phyloP scores from a whole-genome alignment of 2,888 invertebrate species.

The Blastobasis adustella region DNA sequence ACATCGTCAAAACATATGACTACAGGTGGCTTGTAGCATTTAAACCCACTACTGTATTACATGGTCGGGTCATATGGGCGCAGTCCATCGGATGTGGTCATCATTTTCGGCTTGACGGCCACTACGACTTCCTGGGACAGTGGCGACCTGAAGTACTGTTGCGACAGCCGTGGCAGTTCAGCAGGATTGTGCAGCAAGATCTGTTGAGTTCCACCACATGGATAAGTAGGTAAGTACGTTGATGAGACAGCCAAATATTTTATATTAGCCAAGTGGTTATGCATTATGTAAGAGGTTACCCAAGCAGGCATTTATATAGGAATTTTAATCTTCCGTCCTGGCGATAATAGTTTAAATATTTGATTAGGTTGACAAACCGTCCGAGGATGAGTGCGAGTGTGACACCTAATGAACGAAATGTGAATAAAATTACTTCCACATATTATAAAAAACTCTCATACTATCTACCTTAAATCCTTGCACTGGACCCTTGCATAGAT shows the following conservation, averaged over 20 bases:
- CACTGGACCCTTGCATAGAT: conserved; percentile 81
- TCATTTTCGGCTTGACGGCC: conserved; percentile 83
- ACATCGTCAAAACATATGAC: no score
- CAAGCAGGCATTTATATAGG: no score
- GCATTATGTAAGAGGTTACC: no score
- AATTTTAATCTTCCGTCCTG: no score
- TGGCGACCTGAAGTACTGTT: conserved; percentile 82
- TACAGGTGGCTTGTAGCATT: no score
- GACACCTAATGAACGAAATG: neutral
- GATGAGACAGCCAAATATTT: no score
- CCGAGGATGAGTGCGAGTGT: neutral
- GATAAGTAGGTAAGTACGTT: no score
- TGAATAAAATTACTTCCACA: neutral
- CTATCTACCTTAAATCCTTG: conserved; percentile 80
- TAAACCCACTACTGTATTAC: conserved; percentile 19
- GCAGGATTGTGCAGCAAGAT: conserved; percentile 81
- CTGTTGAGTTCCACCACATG: conserved; percentile 29
- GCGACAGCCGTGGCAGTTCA: conserved; percentile 79
- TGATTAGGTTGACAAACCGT: no score
- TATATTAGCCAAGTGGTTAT: no score
- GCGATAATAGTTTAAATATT: no score
- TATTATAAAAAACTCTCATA: neutral
- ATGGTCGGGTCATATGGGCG: conserved; percentile 76
- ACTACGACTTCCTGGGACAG: conserved; percentile 82
- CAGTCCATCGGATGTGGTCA: conserved; percentile 81